Evolutionary conservation across 2,888 invertebrate species (phyloP).

Genomic region (Dasysyrphus tricinctus): DNA sequence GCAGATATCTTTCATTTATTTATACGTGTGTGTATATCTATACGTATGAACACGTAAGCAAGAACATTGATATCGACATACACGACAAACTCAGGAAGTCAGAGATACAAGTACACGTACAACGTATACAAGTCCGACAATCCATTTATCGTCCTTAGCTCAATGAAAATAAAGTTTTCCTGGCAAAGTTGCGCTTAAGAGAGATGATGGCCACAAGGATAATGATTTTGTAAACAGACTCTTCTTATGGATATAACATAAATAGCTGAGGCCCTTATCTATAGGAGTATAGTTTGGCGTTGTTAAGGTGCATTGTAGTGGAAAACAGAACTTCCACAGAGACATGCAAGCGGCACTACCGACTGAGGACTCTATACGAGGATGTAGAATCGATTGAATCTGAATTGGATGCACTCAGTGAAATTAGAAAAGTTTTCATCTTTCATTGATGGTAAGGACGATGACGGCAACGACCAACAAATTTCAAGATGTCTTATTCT

Average conservation of each 20-base stretch:
- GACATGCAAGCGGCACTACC: not conserved
- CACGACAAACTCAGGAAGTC: conserved; percentile 4
- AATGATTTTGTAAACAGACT: conserved; percentile 37
- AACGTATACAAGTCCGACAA: not conserved
- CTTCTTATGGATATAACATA: not conserved
- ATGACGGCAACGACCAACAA: not conserved
- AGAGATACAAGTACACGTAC: not conserved
- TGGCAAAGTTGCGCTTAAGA: conserved; percentile 23
- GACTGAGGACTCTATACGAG: not conserved
- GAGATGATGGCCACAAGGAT: conserved; percentile 30
- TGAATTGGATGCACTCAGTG: conserved; percentile 68
- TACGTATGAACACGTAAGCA: too few relatives aligned
- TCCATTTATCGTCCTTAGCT: conserved; percentile 15
- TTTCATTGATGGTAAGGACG: not conserved
- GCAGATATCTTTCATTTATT: conserved; percentile 17
- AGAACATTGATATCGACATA: not conserved
- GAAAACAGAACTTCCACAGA: not conserved
- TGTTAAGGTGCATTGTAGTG: conserved; percentile 25
- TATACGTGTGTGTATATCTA: too few relatives aligned
- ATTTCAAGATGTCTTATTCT: conserved; percentile 32
- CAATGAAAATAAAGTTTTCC: conserved; percentile 31
- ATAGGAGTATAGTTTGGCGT: conserved; percentile 2
- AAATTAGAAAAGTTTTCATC: conserved; percentile 68
- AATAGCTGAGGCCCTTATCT: conserved; percentile 2
- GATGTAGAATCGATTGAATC: conserved; percentile 58